Base-by-base conservation (phyloP, 2,888 invertebrate genomes). In the Caenorhabditis imperialis region DNA sequence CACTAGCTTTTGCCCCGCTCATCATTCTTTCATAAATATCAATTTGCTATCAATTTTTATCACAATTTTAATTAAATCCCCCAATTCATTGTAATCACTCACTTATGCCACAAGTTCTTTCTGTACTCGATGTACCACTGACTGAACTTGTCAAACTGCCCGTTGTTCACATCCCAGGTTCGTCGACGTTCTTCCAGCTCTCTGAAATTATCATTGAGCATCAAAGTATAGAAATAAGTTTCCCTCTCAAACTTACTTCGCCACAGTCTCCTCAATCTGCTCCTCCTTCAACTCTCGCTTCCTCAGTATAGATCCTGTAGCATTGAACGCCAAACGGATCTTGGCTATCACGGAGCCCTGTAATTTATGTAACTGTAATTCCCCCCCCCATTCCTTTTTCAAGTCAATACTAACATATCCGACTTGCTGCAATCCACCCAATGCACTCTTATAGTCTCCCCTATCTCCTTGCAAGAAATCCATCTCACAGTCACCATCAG, bases 281-380 rank as follows among this genome's bases (percentile, higher is more conserved):
- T 70, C 62, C 57, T 86, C 86, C 57, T 88, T 88, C 20, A 80
- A 44, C 20, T 67, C 70, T 35, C 78, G 76, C 65, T 88, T 88
- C 25, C 73, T 51, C 30, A 77, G 70, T 25, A 87, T 77, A 7
- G 73, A 48, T 2, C 81, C 82, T 4, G 88, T 88, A 2, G 88
- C 88, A 58, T 88, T 88, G 77, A 81, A 84, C 1, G 88, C 87
- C 47, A 88, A 65, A 10, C 83, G 75, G 42, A 88, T 85, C 65
- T 88, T 88, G 5, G 88, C 88, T 20, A 88, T 84, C 16, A 88
- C 82, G 10, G 86, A 87, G 16, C 88, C 88, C 88, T 88, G 48
- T 30, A 79, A 70, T 23, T 30, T 14, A 20, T 38, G 23, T 6
- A 37, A 4, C 10, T n/a, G n/a, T n/a, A n/a, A n/a, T n/a, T n/a